Conservation (phyloP, 2,113 vertebrate species). For the Gallinago jamesoni region DNA sequence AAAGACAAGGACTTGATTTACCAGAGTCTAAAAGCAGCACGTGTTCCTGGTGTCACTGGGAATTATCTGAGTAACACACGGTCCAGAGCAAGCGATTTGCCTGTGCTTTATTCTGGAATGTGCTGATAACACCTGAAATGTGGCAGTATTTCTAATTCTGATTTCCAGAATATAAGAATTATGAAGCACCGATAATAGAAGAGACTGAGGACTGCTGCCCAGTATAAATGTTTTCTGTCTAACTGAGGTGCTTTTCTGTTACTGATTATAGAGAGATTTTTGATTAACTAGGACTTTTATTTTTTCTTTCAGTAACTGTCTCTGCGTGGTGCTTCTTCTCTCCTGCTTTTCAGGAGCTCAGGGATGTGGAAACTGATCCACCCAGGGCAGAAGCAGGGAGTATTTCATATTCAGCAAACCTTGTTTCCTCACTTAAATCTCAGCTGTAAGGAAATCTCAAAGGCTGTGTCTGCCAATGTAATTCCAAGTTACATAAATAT, state of each 20-base stretch:
- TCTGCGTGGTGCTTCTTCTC: background rate
- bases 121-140: background rate
- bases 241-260: background rate
- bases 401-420: background rate
- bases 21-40: background rate
- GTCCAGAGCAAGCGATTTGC: background rate
- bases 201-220: background rate
- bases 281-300: background rate
- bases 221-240: background rate
- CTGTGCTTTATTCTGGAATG: accelerated
- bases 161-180: background rate
- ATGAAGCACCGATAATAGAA: background rate
- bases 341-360: conserved; percentile 24
- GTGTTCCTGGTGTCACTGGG: accelerated
- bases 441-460: background rate
- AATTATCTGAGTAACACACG: background rate
- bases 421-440: background rate
- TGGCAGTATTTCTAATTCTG: background rate
- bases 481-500: background rate
- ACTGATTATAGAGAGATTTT: background rate
- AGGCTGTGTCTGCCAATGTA: background rate
- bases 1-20: background rate
- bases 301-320: background rate
- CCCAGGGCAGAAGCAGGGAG: background rate
- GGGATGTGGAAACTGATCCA: conserved; percentile 3